Percentiles rank a stretch among this genome's conserved stretches.
phyloP scores from a whole-genome alignment of 2,888 invertebrate genomes.

The Zhuqinia jingwanae region DNA sequence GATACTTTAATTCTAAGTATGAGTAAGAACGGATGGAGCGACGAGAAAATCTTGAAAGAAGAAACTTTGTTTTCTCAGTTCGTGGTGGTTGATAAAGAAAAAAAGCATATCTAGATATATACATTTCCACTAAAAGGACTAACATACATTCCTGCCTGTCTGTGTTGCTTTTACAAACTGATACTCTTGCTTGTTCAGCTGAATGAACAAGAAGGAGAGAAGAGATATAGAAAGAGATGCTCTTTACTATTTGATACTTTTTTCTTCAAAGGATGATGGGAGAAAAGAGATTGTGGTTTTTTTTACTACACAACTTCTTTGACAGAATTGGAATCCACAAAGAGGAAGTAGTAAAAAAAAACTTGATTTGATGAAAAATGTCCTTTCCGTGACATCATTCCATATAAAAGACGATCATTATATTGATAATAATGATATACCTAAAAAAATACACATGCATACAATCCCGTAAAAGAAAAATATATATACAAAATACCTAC shows the following conservation, averaged over 20 bases:
- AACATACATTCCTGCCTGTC: no score
- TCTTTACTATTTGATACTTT: conserved; percentile 34
- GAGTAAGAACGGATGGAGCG: neutral
- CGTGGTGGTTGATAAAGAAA: conserved; percentile 44
- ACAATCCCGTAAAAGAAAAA: no score
- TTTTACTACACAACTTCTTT: conserved; percentile 19
- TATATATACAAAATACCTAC: no score
- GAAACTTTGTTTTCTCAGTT: conserved; percentile 57
- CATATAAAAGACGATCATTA: no score
- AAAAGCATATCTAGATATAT: neutral
- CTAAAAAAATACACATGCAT: no score
- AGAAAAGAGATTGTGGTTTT: conserved; percentile 24
- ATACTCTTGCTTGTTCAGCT: conserved; percentile 34
- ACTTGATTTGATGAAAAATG: conserved; percentile 44
- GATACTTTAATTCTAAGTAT: neutral
- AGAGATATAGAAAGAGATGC: neutral
- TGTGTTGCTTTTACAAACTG: conserved; percentile 43
- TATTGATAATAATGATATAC: no score
- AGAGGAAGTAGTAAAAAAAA: conserved; percentile 37
- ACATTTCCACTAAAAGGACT: no score
- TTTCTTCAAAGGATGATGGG: conserved; percentile 26
- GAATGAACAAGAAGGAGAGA: neutral
- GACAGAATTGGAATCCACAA: conserved; percentile 36
- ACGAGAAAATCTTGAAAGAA: conserved; percentile 24
- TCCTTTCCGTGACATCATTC: neutral